phyloP scores from a whole-genome alignment of 2,888 invertebrate species.

The Strigamia crassipes region DNA sequence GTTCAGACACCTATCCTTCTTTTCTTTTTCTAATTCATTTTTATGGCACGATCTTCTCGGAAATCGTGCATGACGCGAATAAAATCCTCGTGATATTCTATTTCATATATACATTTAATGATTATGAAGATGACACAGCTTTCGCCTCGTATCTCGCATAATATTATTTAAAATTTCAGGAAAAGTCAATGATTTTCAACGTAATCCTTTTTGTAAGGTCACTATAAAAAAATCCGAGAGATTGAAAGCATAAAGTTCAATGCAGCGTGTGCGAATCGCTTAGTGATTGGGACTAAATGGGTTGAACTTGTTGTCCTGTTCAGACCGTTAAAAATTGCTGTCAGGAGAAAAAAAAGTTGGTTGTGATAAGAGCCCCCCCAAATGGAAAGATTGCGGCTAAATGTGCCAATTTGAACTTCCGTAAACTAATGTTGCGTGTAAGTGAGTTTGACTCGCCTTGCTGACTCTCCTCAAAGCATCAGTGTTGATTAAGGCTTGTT shows the following conservation, averaged over 20 bases:
- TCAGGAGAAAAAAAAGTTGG: not conserved
- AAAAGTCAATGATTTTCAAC: not conserved
- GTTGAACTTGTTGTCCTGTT: not conserved
- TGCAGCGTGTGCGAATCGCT: not conserved
- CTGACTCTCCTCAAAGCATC: not conserved
- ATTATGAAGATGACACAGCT: not conserved
- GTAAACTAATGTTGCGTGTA: slow-evolving; percentile 35
- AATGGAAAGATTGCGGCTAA: slow-evolving; percentile 2
- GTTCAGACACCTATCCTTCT: not conserved
- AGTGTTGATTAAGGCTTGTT: not conserved
- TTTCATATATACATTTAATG: not conserved
- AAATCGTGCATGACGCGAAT: not conserved
- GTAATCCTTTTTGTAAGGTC: not conserved
- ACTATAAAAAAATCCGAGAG: not conserved
- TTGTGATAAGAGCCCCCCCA: not conserved
- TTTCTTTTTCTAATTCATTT: not conserved
- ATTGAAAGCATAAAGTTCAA: slow-evolving; percentile 14
- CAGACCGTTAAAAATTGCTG: not conserved
- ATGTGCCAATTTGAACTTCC: slow-evolving; percentile 27
- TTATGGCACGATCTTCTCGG: not conserved
- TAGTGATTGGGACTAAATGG: slow-evolving; percentile 3
- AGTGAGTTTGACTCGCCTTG: slow-evolving; percentile 31
- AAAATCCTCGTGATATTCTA: not conserved
- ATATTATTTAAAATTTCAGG: not conserved
- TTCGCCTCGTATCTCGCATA: not conserved